A percentile compares a stretch with the other conserved stretches of the same genome.
phyloP scores from a whole-genome alignment of 2,113 vertebrate species.

The Tetraodon nigroviridis region DNA sequence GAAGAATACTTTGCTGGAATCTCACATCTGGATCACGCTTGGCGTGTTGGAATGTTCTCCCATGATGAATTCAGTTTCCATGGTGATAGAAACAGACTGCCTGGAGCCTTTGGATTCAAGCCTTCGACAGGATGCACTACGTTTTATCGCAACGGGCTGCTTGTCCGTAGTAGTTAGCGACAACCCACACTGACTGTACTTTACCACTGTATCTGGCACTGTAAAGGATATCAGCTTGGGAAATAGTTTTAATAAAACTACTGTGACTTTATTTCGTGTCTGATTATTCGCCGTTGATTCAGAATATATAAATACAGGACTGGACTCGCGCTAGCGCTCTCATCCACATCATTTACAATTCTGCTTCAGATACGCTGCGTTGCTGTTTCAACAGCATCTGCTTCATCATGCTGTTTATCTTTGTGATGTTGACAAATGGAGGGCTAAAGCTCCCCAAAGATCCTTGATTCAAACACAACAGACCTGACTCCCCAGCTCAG shows the following conservation, averaged over 20 bases:
- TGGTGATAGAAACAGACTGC: conserved; percentile 56
- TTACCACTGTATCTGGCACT: conserved; percentile 4
- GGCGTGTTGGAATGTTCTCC: conserved; percentile 31
- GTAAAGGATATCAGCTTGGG: conserved; percentile 11
- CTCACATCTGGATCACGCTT: conserved; percentile 50
- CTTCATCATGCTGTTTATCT: neutral
- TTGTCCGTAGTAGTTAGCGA: conserved; percentile 7
- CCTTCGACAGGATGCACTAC: conserved; percentile 30
- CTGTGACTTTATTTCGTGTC: conserved; percentile 21
- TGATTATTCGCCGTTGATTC: conserved; percentile 1
- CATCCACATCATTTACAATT: neutral
- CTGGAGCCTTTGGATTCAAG: conserved; percentile 26
- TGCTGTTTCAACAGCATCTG: neutral
- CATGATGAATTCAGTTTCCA: conserved; percentile 55
- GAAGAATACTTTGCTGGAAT: conserved; percentile 13
- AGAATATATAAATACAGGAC: neutral
- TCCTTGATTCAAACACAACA: conserved; percentile 15
- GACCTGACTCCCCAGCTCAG: neutral
- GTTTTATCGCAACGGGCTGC: conserved; percentile 16
- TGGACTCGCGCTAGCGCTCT: neutral
- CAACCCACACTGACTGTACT: neutral
- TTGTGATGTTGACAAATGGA: conserved; percentile 1
- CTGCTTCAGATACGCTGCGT: neutral
- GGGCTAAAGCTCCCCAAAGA: neutral
- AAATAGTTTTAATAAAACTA: conserved; percentile 39